A percentile compares a stretch with the other conserved stretches of the same genome.
Conservation (phyloP, 2,888 invertebrate genomes). For the Melanostoma scalare region DNA sequence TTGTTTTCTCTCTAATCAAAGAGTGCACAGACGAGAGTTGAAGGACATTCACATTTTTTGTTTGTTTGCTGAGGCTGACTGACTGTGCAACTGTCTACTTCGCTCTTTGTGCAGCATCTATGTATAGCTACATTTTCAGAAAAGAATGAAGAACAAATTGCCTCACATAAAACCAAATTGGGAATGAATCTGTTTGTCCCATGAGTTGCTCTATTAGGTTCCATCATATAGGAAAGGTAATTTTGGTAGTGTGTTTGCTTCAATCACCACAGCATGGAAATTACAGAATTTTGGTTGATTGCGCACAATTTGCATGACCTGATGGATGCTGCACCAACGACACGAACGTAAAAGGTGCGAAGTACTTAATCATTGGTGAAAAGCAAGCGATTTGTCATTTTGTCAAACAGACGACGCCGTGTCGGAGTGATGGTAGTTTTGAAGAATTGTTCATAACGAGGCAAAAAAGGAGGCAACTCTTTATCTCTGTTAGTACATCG, state of each 20-base stretch:
- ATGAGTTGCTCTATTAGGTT: slow-evolving; percentile 55
- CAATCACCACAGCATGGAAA: slow-evolving; percentile 56
- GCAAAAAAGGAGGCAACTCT: slow-evolving; percentile 42
- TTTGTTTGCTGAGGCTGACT: slow-evolving; percentile 13
- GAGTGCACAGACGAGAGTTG: slow-evolving; percentile 18
- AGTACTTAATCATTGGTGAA: slow-evolving; percentile 55
- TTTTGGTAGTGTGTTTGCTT: slow-evolving; percentile 27
- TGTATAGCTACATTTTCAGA: slow-evolving; percentile 1
- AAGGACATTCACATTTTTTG: slow-evolving; percentile 38
- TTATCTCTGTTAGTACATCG: slow-evolving; percentile 8
- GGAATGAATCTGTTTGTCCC: slow-evolving; percentile 59
- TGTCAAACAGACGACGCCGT: slow-evolving; percentile 9
- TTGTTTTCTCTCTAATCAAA: slow-evolving; percentile 40
- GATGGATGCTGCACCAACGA: slow-evolving; percentile 1
- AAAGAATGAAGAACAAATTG: slow-evolving; percentile 55
- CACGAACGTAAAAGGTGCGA: slow-evolving; percentile 43
- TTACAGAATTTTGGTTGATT: slow-evolving; percentile 48
- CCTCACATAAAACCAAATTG: slow-evolving; percentile 55
- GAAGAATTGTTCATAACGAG: slow-evolving; percentile 50
- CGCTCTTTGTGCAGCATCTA: not conserved
- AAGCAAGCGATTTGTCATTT: slow-evolving; percentile 53
- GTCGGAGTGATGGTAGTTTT: slow-evolving; percentile 26
- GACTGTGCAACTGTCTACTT: not conserved
- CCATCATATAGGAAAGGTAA: slow-evolving; percentile 1
- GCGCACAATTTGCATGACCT: slow-evolving; percentile 24